Percentiles rank a stretch among this genome's conserved stretches.
phyloP scores from a whole-genome alignment of 2,797 vertebrate genomes.

The Cephalopachus bancanus region DNA sequence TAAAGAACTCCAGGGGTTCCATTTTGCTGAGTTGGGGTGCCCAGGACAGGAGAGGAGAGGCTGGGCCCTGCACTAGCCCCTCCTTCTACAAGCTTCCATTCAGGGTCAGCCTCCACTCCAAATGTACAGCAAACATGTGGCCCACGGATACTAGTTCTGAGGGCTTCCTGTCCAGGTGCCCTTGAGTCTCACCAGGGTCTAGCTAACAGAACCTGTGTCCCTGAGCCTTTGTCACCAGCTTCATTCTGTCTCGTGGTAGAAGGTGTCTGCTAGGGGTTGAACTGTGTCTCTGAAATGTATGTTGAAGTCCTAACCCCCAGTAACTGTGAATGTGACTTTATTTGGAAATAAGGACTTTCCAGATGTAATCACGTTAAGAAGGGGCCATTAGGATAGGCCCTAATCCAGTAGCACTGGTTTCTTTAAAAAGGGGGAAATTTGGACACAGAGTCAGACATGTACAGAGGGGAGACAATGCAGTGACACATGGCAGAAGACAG shows the following conservation, averaged over 20 bases:
- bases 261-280: neutral
- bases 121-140: too few species aligned
- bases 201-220: neutral
- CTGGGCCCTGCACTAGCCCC: neutral
- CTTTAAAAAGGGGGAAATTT: neutral
- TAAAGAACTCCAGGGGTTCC: neutral
- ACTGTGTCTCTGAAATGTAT: neutral
- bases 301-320: neutral
- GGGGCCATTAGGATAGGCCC: neutral
- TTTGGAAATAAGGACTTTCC: neutral
- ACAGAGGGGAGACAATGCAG: neutral
- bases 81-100: rapidly evolving
- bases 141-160: neutral
- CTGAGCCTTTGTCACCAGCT: neutral
- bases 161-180: neutral
- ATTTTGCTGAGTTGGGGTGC: neutral
- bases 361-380: neutral
- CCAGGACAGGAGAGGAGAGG: neutral
- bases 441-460: neutral
- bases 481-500: neutral
- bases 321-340: neutral
- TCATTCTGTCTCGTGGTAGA: neutral
- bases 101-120: neutral
- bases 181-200: neutral
- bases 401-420: neutral